Evolutionary conservation across 2,888 invertebrate species (phyloP).

Genomic region (Erpobdella octoculata): DNA sequence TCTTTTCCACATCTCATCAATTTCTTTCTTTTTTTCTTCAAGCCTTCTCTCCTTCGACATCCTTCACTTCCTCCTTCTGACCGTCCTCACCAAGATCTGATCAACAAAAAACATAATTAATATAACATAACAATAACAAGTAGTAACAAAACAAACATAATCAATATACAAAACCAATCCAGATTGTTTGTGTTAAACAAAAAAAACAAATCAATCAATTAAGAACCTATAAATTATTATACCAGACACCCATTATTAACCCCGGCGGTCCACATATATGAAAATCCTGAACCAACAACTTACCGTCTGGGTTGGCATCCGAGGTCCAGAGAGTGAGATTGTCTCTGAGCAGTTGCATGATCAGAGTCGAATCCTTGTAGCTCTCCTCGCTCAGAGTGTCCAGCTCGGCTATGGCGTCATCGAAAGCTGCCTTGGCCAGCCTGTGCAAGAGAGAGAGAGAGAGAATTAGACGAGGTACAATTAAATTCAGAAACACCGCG

Average conservation of each 20-base stretch:
- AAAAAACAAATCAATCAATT: no score
- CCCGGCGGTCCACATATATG: no score
- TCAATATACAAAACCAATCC: neutral
- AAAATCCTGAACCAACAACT: no score
- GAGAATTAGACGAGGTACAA: neutral
- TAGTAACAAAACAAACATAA: neutral
- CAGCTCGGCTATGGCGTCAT: constrained; percentile 95
- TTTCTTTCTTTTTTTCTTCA: neutral
- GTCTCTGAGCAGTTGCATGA: constrained; percentile 97
- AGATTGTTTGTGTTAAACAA: no score
- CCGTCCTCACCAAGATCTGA: neutral
- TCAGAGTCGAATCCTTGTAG: constrained; percentile 92
- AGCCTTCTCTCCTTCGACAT: constrained; percentile 20
- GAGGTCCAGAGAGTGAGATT: constrained; percentile 98
- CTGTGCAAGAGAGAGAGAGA: constrained; percentile 47
- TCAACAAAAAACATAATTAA: neutral
- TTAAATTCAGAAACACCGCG: no score
- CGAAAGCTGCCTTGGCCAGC: constrained; percentile 87
- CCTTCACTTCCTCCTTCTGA: constrained; percentile 14
- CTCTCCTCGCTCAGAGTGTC: constrained; percentile 96
- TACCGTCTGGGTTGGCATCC: constrained; percentile 57
- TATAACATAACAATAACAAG: neutral
- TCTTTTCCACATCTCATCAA: neutral
- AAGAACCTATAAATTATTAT: no score
- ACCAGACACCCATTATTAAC: neutral